phyloP scores from a whole-genome alignment of 2,888 invertebrate genomes.

The Dastarcus helophoroides region DNA sequence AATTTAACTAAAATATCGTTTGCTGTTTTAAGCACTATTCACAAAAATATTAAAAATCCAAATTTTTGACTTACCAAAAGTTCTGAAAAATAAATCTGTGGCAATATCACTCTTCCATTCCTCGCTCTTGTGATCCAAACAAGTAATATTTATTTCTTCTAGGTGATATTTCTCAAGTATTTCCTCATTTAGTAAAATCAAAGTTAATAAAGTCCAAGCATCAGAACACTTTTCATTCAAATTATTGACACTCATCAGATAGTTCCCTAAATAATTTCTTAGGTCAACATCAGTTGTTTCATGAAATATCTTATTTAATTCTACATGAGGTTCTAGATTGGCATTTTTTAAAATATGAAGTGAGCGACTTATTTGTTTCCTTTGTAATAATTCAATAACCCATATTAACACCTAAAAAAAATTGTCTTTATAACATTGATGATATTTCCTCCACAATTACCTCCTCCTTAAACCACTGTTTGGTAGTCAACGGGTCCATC shows the following conservation, averaged over 20 bases:
- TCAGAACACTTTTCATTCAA: constrained; percentile 21
- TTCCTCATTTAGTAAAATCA: neutral
- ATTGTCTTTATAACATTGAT: constrained; percentile 6
- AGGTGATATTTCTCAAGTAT: neutral
- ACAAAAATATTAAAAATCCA: too few species aligned
- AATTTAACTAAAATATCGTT: too few species aligned
- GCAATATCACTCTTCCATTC: constrained; percentile 47
- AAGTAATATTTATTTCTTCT: neutral
- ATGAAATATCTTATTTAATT: constrained; percentile 46
- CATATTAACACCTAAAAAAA: constrained; percentile 48
- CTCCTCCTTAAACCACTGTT: constrained; percentile 46
- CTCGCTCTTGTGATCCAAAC: constrained; percentile 31
- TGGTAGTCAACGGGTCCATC: constrained; percentile 42
- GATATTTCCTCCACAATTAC: too few species aligned
- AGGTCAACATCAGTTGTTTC: constrained; percentile 47
- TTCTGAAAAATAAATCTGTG: constrained; percentile 45
- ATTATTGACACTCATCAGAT: constrained; percentile 43
- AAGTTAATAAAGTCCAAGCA: constrained; percentile 7
- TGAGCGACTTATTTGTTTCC: constrained; percentile 54
- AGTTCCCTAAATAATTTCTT: constrained; percentile 54
- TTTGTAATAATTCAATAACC: constrained; percentile 48
- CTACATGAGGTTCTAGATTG: constrained; percentile 45
- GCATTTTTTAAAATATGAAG: constrained; percentile 52
- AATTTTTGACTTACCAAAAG: constrained; percentile 41
- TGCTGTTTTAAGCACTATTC: too few species aligned